Conservation (phyloP, 2,888 invertebrate genomes). For the Agrochola lychnidis region DNA sequence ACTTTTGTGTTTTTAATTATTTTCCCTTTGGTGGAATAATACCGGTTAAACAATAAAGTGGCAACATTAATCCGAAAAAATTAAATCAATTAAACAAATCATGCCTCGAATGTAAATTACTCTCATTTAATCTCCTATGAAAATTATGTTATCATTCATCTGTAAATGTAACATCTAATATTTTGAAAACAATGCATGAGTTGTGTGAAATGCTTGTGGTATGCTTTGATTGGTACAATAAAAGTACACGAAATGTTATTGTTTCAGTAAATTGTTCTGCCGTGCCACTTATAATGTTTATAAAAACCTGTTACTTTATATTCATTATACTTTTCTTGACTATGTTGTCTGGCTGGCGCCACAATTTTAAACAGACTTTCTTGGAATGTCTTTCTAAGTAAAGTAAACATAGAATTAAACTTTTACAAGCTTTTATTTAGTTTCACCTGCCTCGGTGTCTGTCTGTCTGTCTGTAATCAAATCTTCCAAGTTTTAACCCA, state of each 20-base stretch:
- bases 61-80: not conserved
- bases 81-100: not conserved
- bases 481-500: no score
- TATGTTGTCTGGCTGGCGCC: slow-evolving; percentile 23
- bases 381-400: no score
- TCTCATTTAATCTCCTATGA: slow-evolving; percentile 10
- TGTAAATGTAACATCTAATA: slow-evolving; percentile 43
- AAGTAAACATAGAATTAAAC: not conserved
- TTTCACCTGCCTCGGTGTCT: no score
- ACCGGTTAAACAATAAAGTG: not conserved
- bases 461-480: no score
- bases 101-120: slow-evolving; percentile 15
- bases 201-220: slow-evolving; percentile 37
- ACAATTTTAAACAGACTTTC: not conserved
- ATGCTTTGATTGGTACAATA: slow-evolving; percentile 50
- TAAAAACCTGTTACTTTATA: slow-evolving; percentile 18
- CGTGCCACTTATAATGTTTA: slow-evolving; percentile 31
- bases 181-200: slow-evolving; percentile 55
- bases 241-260: slow-evolving; percentile 48
- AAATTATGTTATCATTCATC: slow-evolving; percentile 50
- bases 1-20: no score
- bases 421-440: not conserved
- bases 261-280: slow-evolving; percentile 44
- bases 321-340: slow-evolving; percentile 5
- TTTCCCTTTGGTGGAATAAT: not conserved